Evolutionary conservation across 2,113 vertebrate genomes (phyloP).

Genomic region (Hemiprocne comata): DNA sequence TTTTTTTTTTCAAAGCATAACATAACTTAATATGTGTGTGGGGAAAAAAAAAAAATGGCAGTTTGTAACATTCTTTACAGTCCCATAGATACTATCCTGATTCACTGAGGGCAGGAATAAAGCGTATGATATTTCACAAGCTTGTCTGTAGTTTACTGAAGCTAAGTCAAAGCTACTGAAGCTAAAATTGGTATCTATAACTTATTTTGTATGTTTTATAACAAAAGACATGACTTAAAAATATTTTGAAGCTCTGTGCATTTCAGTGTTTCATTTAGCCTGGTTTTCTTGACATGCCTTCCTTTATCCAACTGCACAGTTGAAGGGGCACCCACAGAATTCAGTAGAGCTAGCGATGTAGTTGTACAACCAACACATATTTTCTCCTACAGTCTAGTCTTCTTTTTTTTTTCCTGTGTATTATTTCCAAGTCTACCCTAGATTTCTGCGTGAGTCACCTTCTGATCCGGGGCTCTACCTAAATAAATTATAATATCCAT

Average conservation of each 20-base stretch:
- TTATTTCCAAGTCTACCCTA: not conserved
- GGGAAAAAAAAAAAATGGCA: not conserved
- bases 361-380: not conserved
- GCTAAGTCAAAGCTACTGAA: not conserved
- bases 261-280: not conserved
- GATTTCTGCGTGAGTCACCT: not conserved
- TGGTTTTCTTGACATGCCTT: not conserved
- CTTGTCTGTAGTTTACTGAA: not conserved
- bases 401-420: not conserved
- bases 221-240: not conserved
- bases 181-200: not conserved
- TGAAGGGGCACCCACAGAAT: not conserved
- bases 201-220: not conserved
- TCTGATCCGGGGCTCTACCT: not conserved
- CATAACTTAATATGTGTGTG: not conserved
- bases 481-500: not conserved
- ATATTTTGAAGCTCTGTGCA: not conserved
- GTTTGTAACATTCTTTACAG: not conserved
- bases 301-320: not conserved
- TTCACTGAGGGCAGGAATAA: not conserved
- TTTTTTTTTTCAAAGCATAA: not conserved
- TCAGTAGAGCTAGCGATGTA: not conserved
- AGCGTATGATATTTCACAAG: not conserved
- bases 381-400: not conserved
- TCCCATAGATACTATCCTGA: not conserved